These are phyloP conservation scores for Calephelis virginiensis DNA, from an alignment of 1,140 invertebrate species.

Conservation along the genomic window DNA sequence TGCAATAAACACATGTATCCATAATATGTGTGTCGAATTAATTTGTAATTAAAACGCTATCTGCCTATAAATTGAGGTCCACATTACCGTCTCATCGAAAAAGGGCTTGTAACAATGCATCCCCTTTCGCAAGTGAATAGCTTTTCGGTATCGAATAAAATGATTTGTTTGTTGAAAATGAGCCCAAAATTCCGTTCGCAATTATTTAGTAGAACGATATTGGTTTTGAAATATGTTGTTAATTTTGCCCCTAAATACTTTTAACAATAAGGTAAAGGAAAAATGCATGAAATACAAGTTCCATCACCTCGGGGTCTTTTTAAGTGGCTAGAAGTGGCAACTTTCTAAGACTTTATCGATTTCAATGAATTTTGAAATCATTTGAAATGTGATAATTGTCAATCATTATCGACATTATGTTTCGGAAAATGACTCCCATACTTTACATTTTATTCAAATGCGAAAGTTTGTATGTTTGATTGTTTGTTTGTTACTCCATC, in stretches of 20 bases:
- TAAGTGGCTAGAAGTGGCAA: no score
- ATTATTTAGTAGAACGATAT: constrained; percentile 9
- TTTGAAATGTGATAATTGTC: no score
- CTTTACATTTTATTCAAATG: no score
- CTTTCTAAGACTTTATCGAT: no score
- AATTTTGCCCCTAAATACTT: background rate
- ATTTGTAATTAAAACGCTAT: constrained; percentile 21
- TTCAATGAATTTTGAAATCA: no score
- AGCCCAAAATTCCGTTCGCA: constrained; percentile 25
- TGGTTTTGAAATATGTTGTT: background rate
- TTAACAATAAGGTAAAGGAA: background rate
- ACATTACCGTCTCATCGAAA: constrained; percentile 23
- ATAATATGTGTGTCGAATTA: no score
- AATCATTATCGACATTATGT: no score
- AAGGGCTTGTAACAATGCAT: constrained; percentile 54
- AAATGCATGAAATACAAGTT: background rate
- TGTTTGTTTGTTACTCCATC: no score
- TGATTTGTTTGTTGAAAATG: constrained; percentile 49
- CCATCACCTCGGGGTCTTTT: no score
- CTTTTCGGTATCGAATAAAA: constrained; percentile 55
- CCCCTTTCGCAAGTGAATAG: constrained; percentile 56
- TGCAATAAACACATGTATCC: no score
- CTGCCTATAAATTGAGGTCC: constrained; percentile 29
- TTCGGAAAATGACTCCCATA: no score
- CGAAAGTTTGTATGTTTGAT: no score